Conservation (phyloP, 2,888 invertebrate species). For the Gryllus longicercus region DNA sequence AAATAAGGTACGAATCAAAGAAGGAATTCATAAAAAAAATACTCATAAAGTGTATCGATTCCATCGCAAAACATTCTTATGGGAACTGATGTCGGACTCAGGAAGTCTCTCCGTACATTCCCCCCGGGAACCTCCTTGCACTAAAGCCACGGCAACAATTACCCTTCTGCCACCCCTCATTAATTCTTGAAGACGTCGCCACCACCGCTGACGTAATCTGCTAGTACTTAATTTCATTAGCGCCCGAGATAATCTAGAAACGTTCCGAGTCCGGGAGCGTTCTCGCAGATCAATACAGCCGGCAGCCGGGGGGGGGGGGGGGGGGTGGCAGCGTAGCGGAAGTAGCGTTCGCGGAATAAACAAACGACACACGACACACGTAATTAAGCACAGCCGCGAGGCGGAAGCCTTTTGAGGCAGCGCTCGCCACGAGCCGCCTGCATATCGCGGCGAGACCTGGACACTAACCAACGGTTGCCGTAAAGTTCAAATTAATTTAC, state of each 20-base stretch:
- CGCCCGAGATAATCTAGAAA: background rate
- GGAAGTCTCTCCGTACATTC: too few species aligned
- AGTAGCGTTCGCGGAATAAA: background rate
- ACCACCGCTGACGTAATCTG: background rate
- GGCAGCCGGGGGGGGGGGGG: background rate
- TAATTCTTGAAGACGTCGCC: background rate
- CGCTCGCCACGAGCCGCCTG: background rate
- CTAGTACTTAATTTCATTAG: constrained; percentile 1
- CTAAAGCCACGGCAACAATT: too few species aligned
- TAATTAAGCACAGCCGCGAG: background rate
- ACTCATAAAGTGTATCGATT: too few species aligned
- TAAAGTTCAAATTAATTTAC: constrained; percentile 6
- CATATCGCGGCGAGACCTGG: background rate
- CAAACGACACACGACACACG: background rate
- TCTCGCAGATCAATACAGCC: background rate
- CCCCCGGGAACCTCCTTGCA: too few species aligned
- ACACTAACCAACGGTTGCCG: background rate
- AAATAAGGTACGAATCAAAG: too few species aligned
- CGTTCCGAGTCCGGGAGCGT: background rate
- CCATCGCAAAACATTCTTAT: too few species aligned
- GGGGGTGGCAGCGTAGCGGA: background rate
- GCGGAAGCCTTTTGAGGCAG: background rate
- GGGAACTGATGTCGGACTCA: too few species aligned
- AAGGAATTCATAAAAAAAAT: too few species aligned
- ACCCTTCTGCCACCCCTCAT: background rate